Base-by-base conservation (phyloP, 2,113 vertebrate genomes). In the Dunckerocampus dactyliophorus region DNA sequence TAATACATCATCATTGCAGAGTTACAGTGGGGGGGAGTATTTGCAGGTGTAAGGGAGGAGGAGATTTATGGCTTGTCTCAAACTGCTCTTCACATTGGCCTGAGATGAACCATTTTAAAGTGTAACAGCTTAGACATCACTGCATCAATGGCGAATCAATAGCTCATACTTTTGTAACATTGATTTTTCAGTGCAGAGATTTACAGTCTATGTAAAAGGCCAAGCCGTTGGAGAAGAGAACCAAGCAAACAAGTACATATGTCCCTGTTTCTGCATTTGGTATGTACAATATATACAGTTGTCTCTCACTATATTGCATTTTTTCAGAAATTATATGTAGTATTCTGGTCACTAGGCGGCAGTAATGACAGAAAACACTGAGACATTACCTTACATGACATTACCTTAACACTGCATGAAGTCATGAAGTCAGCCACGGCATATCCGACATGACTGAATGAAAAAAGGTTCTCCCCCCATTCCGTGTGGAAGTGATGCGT, bases 141-240 rank as follows among this genome's bases (percentile, higher is more conserved):
- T 74, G 81, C 73, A 65, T 80, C 76, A 76, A 65, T 83, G 48
- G 77, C 52, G 70, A 87, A 90, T 90, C 87, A 83, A 90, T 88
- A 90, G 73, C 84, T 88, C 85, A 88, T 89, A 86, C 72, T 72
- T 77, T 77, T 68, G 80, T 71, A 70, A 79, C 84, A 89, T 85
- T 84, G 80, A 83, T 77, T 83, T 87, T 85, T 55, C 42, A 62
- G 65, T 71, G 72, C 58, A 52, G 19, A 51, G 74, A 64, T 5
- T 46, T 4, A 39, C 10, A 39, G 37, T 21, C 50, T 46, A 61
- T 52, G 63, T 55, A 50, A 16, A 68, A 55, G 45, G 46, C 62
- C 45, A 24, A 52, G 53, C 3, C 11, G 39, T 6, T 8, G 47
- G 42, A 66, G 53, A 67, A 70, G 20, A 46, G 20, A 51, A 51